Evolutionary conservation across 2,797 vertebrate species (phyloP).

Genomic region (Chromis chromis): DNA sequence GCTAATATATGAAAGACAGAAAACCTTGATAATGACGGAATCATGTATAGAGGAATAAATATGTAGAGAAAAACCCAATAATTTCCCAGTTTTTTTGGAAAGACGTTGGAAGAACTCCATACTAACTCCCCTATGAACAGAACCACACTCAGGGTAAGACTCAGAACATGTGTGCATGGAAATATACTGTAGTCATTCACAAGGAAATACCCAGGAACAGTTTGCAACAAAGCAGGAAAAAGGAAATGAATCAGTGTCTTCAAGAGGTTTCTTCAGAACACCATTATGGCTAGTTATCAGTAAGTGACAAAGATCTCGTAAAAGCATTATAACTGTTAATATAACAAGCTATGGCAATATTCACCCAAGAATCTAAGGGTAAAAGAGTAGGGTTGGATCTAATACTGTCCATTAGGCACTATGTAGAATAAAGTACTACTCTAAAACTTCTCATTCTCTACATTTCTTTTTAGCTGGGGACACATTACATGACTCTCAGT

Average conservation of each 20-base stretch:
- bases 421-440: not conserved
- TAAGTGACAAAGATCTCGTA: not conserved
- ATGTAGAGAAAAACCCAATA: too few species aligned
- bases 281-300: not conserved
- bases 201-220: not conserved
- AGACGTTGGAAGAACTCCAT: too few species aligned
- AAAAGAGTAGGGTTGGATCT: not conserved
- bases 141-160: not conserved
- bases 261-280: constrained; percentile 3
- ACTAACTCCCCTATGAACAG: not conserved
- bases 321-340: not conserved
- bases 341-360: not conserved
- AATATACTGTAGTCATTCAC: not conserved
- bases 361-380: not conserved
- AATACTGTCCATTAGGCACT: not conserved
- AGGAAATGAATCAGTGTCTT: constrained; percentile 20
- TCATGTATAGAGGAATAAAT: not conserved
- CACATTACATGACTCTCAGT: not conserved
- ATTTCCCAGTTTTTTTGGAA: too few species aligned
- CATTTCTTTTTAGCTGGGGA: not conserved
- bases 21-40: not conserved
- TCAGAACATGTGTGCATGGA: not conserved
- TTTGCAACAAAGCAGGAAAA: not conserved
- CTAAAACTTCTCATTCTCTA: not conserved
- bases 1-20: not conserved